A percentile compares a stretch with the other conserved stretches of the same genome.
phyloP scores from a whole-genome alignment of 2,113 vertebrate species.

The Calonectris borealis region DNA sequence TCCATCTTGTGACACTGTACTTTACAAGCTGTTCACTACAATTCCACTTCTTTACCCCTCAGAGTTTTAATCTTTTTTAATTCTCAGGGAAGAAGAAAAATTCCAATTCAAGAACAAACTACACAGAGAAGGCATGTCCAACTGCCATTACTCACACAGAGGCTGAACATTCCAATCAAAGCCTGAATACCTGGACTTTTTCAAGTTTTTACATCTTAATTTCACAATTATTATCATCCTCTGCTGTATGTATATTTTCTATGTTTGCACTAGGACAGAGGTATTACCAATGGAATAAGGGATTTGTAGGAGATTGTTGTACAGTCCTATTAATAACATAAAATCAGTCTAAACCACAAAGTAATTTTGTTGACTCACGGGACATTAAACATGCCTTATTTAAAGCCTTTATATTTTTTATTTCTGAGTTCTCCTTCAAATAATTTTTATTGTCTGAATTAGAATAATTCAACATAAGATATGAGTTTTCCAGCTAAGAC shows the following conservation, averaged over 20 bases:
- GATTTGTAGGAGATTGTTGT: constrained; percentile 38
- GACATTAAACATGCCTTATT: constrained; percentile 50
- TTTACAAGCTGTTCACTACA: not conserved
- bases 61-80: not conserved
- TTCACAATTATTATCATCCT: constrained; percentile 20
- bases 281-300: constrained; percentile 29
- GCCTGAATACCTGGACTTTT: not conserved
- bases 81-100: not conserved
- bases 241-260: not conserved
- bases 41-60: not conserved
- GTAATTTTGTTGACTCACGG: constrained; percentile 65
- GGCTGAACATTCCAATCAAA: not conserved
- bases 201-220: constrained; percentile 30
- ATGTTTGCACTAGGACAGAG: constrained; percentile 28
- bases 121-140: not conserved
- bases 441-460: constrained; percentile 52
- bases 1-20: not conserved
- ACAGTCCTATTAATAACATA: constrained; percentile 55
- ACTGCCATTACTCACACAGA: not conserved
- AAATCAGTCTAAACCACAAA: constrained; percentile 54
- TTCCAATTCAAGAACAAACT: not conserved
- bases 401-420: constrained; percentile 45
- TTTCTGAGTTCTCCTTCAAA: constrained; percentile 37
- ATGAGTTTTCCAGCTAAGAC: constrained; percentile 28
- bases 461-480: constrained; percentile 52